Base-by-base conservation (phyloP, 2,888 invertebrate genomes). In the Lepeophtheirus nordmannii region DNA sequence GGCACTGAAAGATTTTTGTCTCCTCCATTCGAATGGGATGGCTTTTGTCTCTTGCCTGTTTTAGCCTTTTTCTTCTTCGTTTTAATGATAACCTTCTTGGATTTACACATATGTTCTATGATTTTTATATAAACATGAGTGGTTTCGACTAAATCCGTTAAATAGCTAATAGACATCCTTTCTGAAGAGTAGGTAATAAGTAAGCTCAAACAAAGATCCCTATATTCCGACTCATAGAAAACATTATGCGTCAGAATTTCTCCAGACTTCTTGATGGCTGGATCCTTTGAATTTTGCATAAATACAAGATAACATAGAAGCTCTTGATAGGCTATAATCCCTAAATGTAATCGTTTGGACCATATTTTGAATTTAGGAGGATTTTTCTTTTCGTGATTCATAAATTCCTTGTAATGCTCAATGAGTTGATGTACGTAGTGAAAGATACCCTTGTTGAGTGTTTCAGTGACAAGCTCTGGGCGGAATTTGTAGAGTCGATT, bases 381-480 rank as follows among this genome's bases (percentile, higher is more conserved):
- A 74, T 88, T 86, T 73, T 88, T 88, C 78, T 93, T 94, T 74
- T 96, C 92, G 60, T 83, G 81, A 70, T 80, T 77, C 73, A 93
- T 85, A 84, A 86, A 85, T 73, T 90, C 90, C 73, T 82, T 83
- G 74, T 85, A 88, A 69, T 82, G 82, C 73, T 91, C 90, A 80
- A 94, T 82, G 77, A 92, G 87, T 71, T 89, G 87, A 76, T 96
- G 93, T 10, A 94, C 86, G 76, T 89, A 89, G 78, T 97, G 92
- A 76, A 97, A 96, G 72, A 87, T 85, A 69, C 86, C 84, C 7
- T 90, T 83, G 20, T 90, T 87, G 81, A 96, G 83, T 1, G 96
- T 94, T 78, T 96, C 94, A 75, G 91, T 92, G 75, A 72, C 81
- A 71, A 89, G 80, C 75, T 90, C 88, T 70, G 93, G 84, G 77